Conservation (phyloP, 2,113 vertebrate genomes). For the Pelvicachromis taeniatus region DNA sequence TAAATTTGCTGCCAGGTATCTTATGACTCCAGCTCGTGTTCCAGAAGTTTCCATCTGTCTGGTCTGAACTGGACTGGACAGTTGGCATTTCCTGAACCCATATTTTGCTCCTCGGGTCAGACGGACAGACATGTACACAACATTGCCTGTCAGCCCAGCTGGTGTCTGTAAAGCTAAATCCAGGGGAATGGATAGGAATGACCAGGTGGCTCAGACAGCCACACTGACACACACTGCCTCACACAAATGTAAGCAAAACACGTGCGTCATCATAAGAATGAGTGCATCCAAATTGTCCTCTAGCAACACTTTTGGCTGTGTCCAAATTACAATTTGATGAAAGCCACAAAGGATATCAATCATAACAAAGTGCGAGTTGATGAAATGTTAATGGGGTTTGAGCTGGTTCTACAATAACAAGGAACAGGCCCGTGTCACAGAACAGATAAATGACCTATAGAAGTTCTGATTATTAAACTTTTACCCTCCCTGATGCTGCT, state of each 20-base stretch:
- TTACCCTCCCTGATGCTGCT: not conserved
- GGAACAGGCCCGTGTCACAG: not conserved
- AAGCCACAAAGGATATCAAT: constrained; percentile 34
- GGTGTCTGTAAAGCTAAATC: constrained; percentile 9
- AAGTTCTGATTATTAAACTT: not conserved
- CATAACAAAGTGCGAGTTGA: constrained; percentile 30
- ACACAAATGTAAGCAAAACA: not conserved
- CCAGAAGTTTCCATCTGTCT: constrained; percentile 31
- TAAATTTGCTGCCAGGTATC: constrained; percentile 6
- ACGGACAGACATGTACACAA: constrained; percentile 19
- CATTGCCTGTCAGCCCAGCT: not conserved
- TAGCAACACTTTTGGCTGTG: constrained; percentile 1
- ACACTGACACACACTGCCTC: not conserved
- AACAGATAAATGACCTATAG: constrained; percentile 4
- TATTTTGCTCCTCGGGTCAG: not conserved
- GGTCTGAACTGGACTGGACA: not conserved
- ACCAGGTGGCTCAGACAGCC: constrained; percentile 5
- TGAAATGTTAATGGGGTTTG: constrained; percentile 43
- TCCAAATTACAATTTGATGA: constrained; percentile 49
- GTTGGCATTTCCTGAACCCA: not conserved
- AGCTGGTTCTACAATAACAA: not conserved
- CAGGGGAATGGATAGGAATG: constrained; percentile 6
- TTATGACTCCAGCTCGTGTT: constrained; percentile 37
- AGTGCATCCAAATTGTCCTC: constrained; percentile 2
- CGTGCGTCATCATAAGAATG: not conserved